These are phyloP conservation scores for Acanthococcus lagerstroemiae DNA, from an alignment of 2,888 invertebrate species.

Conservation along the genomic window DNA sequence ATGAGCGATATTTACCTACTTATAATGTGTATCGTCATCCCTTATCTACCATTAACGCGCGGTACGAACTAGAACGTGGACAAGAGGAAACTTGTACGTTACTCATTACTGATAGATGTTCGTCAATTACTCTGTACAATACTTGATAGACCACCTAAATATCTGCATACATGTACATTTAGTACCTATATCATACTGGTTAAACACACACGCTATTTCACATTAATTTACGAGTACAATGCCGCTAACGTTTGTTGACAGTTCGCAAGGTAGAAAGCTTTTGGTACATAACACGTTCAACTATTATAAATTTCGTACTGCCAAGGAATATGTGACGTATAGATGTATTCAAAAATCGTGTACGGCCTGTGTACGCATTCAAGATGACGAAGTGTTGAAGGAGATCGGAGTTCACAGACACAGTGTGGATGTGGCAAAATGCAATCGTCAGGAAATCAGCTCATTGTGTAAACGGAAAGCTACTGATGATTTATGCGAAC, in stretches of 20 bases:
- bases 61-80: background rate
- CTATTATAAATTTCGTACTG: conserved; percentile 1
- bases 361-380: background rate
- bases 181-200: too few species aligned
- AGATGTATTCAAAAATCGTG: background rate
- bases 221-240: background rate
- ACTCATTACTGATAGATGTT: background rate
- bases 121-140: background rate
- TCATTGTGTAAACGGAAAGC: background rate
- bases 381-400: background rate
- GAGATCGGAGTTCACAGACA: background rate
- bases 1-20: background rate
- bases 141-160: too few species aligned
- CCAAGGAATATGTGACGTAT: background rate
- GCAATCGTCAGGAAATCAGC: background rate
- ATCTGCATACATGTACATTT: too few species aligned
- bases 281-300: background rate
- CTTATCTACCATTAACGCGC: background rate
- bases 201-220: too few species aligned
- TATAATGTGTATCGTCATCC: background rate
- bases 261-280: background rate
- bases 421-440: background rate
- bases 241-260: background rate
- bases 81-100: background rate
- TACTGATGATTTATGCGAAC: background rate